A percentile compares a stretch with the other conserved stretches of the same genome.
phyloP scores from a whole-genome alignment of 2,113 vertebrate species.

The Vimba vimba region DNA sequence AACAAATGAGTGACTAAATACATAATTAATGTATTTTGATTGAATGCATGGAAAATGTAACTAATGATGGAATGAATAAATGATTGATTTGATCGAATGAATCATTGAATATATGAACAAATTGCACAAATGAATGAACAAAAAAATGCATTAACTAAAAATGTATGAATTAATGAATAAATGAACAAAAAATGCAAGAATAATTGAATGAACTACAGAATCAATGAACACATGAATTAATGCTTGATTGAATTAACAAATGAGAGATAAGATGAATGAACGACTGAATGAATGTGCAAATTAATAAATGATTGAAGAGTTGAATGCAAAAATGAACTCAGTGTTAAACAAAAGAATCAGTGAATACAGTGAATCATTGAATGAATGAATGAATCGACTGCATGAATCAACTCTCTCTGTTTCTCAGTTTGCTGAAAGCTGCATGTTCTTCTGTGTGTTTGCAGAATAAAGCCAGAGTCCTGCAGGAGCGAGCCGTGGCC shows the following conservation, averaged over 20 bases:
- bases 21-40: neutral
- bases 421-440: too few species aligned
- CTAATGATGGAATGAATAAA: neutral
- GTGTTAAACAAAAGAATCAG: too few species aligned
- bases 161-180: neutral
- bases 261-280: neutral
- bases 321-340: too few species aligned
- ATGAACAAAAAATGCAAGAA: neutral
- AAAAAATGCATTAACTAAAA: neutral
- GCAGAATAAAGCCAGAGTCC: conserved; percentile 87
- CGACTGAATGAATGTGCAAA: too few species aligned
- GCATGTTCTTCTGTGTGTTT: conserved; percentile 46
- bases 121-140: neutral
- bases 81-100: neutral
- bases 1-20: neutral
- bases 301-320: too few species aligned
- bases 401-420: too few species aligned
- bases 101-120: too few species aligned
- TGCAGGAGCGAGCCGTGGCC: conserved; percentile 69
- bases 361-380: too few species aligned
- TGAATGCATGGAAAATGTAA: neutral
- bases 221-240: neutral
- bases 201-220: too few species aligned
- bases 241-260: too few species aligned
- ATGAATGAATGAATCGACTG: conserved; percentile 52